Base-by-base conservation (phyloP, 2,797 vertebrate species). In the Channallabes apus region DNA sequence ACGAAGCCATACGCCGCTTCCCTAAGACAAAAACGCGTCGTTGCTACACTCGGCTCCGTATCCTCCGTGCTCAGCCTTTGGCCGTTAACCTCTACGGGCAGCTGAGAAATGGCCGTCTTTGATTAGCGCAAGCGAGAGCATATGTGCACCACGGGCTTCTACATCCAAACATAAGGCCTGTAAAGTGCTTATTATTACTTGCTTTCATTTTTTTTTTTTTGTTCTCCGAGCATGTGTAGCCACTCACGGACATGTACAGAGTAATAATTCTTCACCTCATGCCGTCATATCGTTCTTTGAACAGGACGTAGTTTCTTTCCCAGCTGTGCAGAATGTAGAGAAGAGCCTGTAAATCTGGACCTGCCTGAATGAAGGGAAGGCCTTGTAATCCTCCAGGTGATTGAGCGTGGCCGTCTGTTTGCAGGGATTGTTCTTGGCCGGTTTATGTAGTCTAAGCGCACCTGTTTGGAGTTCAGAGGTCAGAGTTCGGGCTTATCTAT, bases 381-480 rank as follows among this genome's bases (percentile, higher is more conserved):
- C 59, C 75, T 64, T 41, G 7, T 24, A 14, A 38, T 29, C 29
- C 32, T 29, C 67, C 77, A 68, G 67, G 84, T 77, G 86, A 85
- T 54, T 12, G 84, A 80, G 68, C 20, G 62, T 3, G 27, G 71
- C 62, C 27, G 64, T 29, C 46, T 67, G 38, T 77, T 76, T 83
- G 54, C 29, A 22, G 61, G 73, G 83, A 84, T 87, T 72, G 87
- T 64, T 73, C 77, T 83, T 85, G 54, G 69, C 11, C 76, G 85
- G 84, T 86, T 88, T 85, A 59, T 79, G 71, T 80, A 86, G 87
- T 89, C 38, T 29, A 82, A 73, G 82, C 75, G 15, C 87, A 90
- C 89, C 89, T 91, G 90, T 86, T 80, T 77, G 72, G 54, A 76
- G 84, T 85, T 86, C 76, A 86, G 76, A 89, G 90, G 91, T 89